A percentile compares a stretch with the other conserved stretches of the same genome.
Conservation (phyloP, 2,888 invertebrate species). For the Lasioglossum oenotherae region DNA sequence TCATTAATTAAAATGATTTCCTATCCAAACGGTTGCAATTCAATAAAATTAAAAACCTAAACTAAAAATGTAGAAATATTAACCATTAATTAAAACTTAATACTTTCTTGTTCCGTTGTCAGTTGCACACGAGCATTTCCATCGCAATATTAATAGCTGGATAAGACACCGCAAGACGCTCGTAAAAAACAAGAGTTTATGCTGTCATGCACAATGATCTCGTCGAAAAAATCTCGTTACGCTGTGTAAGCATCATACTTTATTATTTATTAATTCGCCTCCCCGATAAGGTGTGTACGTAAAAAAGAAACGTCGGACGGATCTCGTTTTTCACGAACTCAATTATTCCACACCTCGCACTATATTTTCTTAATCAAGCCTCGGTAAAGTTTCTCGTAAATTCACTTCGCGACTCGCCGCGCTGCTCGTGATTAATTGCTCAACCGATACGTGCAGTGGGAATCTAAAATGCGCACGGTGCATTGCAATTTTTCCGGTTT, state of each 20-base stretch:
- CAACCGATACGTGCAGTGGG: conserved; percentile 26
- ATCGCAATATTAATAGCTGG: not conserved
- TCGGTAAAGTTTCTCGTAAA: conserved; percentile 43
- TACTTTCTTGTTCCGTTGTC: not conserved
- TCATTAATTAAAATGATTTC: not conserved
- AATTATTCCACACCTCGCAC: conserved; percentile 46
- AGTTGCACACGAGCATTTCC: not conserved
- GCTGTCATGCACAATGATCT: not conserved
- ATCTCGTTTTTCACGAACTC: conserved; percentile 62
- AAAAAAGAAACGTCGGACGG: conserved; percentile 25
- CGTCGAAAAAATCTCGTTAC: not conserved
- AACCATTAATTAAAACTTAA: not conserved
- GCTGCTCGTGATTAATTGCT: conserved; percentile 50
- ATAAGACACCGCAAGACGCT: not conserved
- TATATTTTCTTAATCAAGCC: conserved; percentile 12
- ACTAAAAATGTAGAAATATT: not conserved
- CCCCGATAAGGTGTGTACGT: not conserved
- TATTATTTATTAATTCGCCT: not conserved
- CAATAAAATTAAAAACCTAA: not conserved
- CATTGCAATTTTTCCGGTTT: not conserved
- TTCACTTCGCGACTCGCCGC: conserved; percentile 41
- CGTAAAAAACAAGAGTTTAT: not conserved
- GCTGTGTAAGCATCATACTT: not conserved
- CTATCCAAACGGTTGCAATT: not conserved
- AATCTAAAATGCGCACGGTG: conserved; percentile 21